A percentile compares a stretch with the other conserved stretches of the same genome.
phyloP scores from a whole-genome alignment of 2,888 invertebrate genomes.

The Napeogenes inachia region DNA sequence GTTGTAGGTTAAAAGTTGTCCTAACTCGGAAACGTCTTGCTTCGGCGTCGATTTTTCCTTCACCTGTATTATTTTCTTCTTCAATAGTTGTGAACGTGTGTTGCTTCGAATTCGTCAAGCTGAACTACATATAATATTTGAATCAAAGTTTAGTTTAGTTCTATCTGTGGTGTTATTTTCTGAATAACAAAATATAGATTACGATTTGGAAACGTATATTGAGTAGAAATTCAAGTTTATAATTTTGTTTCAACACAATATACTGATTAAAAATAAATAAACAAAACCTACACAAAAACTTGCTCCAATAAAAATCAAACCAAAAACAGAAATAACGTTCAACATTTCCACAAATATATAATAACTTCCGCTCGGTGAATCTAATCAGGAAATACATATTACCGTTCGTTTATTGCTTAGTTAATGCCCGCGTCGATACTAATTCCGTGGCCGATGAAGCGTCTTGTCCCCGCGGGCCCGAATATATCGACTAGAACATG shows the following conservation, averaged over 20 bases:
- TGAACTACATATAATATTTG: conserved; percentile 15
- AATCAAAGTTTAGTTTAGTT: conserved; percentile 5
- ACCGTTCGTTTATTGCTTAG: conserved; percentile 10
- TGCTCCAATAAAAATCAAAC: background rate
- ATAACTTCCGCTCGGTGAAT: conserved; percentile 13
- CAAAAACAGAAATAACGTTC: background rate
- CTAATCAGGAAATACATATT: conserved; percentile 17
- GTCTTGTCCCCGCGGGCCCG: conserved; percentile 14
- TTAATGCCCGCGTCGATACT: conserved; percentile 14
- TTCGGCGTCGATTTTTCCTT: conserved; percentile 46
- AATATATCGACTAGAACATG: conserved; percentile 28
- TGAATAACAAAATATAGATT: too few relatives aligned
- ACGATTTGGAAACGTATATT: too few relatives aligned
- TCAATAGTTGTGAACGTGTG: conserved; percentile 39
- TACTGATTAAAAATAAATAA: too few relatives aligned
- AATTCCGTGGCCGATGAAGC: conserved; percentile 16
- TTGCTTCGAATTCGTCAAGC: conserved; percentile 22
- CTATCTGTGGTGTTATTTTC: too few relatives aligned
- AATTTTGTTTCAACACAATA: too few relatives aligned
- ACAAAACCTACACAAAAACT: too few relatives aligned
- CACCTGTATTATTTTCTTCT: conserved; percentile 57
- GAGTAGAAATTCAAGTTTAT: too few relatives aligned
- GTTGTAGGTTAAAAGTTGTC: conserved; percentile 56
- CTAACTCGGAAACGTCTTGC: conserved; percentile 48
- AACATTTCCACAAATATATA: conserved; percentile 10